A percentile compares a stretch with the other conserved stretches of the same genome.
Evolutionary conservation across 2,888 invertebrate genomes (phyloP).

Genomic region (Pemphredon lugubris): DNA sequence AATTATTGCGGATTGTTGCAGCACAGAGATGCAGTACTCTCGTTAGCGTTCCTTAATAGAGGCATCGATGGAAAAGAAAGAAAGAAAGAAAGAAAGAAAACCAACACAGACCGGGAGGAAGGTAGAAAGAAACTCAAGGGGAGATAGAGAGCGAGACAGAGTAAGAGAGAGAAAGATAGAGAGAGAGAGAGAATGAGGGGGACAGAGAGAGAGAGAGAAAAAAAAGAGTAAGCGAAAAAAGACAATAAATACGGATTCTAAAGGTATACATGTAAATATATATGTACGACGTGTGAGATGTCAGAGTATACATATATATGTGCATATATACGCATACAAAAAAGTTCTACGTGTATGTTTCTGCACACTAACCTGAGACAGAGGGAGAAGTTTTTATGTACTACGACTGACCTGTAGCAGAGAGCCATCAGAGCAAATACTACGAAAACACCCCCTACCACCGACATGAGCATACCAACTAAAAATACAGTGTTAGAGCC

Average conservation of each 20-base stretch:
- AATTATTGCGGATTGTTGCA: slow-evolving; percentile 13
- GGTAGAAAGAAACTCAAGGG: slow-evolving; percentile 44
- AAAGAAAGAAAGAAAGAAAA: neutral
- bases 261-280: slow-evolving; percentile 50
- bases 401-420: slow-evolving; percentile 99
- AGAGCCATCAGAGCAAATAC: slow-evolving; percentile 99
- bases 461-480: slow-evolving; percentile 98
- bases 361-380: slow-evolving; percentile 99
- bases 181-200: slow-evolving; percentile 6
- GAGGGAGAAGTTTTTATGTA: slow-evolving; percentile 99
- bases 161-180: slow-evolving; percentile 1
- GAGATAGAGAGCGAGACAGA: slow-evolving; percentile 1
- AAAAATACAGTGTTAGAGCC: slow-evolving; percentile 98
- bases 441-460: slow-evolving; percentile 99
- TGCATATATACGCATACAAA: slow-evolving; percentile 47
- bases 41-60: slow-evolving; percentile 1
- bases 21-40: slow-evolving; percentile 1
- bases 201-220: slow-evolving; percentile 1
- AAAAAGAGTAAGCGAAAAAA: slow-evolving; percentile 17
- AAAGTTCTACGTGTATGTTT: slow-evolving; percentile 82
- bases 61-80: neutral
- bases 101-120: too few relatives aligned
- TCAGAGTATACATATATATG: slow-evolving; percentile 28
- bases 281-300: slow-evolving; percentile 32
- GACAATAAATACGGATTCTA: slow-evolving; percentile 46